A percentile compares a stretch with the other conserved stretches of the same genome.
Evolutionary conservation across 1,140 invertebrate species (phyloP).

Genomic region (Diorhabda sublineata): DNA sequence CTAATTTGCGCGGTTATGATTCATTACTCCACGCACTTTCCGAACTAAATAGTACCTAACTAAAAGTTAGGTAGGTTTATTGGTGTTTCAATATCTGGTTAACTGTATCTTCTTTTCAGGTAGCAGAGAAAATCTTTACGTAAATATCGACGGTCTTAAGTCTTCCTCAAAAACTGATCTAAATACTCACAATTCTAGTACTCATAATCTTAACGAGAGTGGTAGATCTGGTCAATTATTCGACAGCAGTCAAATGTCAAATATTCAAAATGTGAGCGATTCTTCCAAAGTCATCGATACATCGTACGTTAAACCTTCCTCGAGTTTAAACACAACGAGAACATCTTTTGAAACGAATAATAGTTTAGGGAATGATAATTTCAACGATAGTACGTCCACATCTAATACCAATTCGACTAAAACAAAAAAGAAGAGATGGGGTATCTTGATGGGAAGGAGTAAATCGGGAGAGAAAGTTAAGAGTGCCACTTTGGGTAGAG

Average conservation of each 20-base stretch:
- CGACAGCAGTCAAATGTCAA: conserved; percentile 12
- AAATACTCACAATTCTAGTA: conserved; percentile 21
- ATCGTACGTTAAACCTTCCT: background rate
- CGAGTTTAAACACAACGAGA: conserved; percentile 17
- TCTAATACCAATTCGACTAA: conserved; percentile 47
- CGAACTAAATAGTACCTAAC: too few species aligned
- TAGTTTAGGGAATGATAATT: conserved; percentile 23
- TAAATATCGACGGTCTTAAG: conserved; percentile 33
- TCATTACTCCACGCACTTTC: too few species aligned
- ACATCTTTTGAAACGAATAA: conserved; percentile 11
- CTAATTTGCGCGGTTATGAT: too few species aligned
- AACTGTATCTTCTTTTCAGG: background rate
- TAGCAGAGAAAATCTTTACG: conserved; percentile 40
- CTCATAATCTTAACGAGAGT: conserved; percentile 23
- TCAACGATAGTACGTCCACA: conserved; percentile 37
- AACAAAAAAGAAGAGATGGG: conserved; percentile 61
- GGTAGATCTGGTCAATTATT: conserved; percentile 31
- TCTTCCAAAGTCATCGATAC: conserved; percentile 27
- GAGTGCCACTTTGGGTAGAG: conserved; percentile 60
- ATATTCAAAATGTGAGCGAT: conserved; percentile 15
- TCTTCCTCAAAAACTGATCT: conserved; percentile 34
- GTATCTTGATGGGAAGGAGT: conserved; percentile 56
- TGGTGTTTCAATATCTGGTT: too few species aligned
- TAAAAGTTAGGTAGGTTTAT: too few species aligned
- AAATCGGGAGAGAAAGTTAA: conserved; percentile 54